Evolutionary conservation across 2,888 invertebrate species (phyloP).

Genomic region (Tenthredo scrophulariae): DNA sequence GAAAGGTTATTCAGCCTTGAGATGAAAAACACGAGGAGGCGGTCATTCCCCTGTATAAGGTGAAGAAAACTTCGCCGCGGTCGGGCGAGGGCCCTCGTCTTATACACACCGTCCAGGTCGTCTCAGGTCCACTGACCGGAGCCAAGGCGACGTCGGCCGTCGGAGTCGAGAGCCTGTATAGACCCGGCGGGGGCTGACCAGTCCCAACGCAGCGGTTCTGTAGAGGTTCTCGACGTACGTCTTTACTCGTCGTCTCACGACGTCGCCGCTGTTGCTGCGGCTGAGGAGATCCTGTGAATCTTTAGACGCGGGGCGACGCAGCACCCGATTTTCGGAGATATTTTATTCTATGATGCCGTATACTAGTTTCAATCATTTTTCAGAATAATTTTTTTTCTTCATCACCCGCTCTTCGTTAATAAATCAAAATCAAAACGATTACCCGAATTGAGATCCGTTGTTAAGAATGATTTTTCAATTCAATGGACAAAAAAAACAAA

Average conservation of each 20-base stretch:
- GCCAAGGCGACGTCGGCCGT: conserved; percentile 71
- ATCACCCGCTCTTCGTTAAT: no score
- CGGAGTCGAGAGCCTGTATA: conserved; percentile 67
- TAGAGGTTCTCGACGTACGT: conserved; percentile 54
- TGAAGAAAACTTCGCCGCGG: conserved; percentile 75
- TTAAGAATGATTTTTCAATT: no score
- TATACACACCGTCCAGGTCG: conserved; percentile 44
- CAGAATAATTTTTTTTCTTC: not conserved
- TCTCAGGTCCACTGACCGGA: conserved; percentile 71
- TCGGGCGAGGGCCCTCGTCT: conserved; percentile 58
- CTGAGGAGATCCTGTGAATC: not conserved
- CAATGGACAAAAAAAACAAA: no score
- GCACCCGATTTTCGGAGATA: not conserved
- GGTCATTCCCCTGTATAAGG: conserved; percentile 75
- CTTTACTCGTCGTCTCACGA: conserved; percentile 42
- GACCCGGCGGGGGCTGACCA: conserved; percentile 67
- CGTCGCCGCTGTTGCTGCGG: not conserved
- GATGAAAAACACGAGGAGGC: conserved; percentile 74
- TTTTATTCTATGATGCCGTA: no score
- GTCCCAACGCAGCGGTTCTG: conserved; percentile 59
- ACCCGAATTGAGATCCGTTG: no score
- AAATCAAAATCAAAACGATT: no score
- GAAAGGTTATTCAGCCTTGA: conserved; percentile 73
- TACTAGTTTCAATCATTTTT: no score
- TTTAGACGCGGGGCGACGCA: not conserved